Base-by-base conservation (phyloP, 2,797 vertebrate species). In the Malacoraja senta region DNA sequence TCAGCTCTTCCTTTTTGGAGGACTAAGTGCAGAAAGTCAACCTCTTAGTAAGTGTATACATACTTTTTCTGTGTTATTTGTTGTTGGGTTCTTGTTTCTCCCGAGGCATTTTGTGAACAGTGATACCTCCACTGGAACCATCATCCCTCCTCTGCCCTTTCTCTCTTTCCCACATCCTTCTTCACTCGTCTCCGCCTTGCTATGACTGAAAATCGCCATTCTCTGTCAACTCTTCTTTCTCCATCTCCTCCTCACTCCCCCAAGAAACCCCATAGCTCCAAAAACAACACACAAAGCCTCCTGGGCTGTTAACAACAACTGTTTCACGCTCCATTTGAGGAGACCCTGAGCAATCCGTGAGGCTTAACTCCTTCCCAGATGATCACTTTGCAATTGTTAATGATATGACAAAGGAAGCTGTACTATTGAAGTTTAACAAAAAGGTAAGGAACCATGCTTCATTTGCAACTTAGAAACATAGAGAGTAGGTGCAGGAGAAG, bases 1-100 rank as follows among this genome's bases (percentile, higher is more conserved):
- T 93, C 95, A 96, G 76, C 95, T 99, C 93, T 99, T 99, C 94
- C 95, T 99, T 79, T 99, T 98, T 94, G 98, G 98, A 94, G 98
- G 99, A 91, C 96, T 99, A 94, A 98, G 98, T 94, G 96, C 97
- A 74, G 98, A 99, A 94, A 98, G 98, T 95, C 97, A 97, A 95
- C 98, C 98, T 92, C 96, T 99, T 96, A 99, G 98, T 99, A 95
- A 97, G 97, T 97, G 72, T 53, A 4, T 21, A 24, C 8, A 83
- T 29, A 35, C 24, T 93, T 61, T 68, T 93, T 38, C 72, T 74
- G 44, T 93, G 76, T 21, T 58, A 93, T 53, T 93, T 93, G 80
- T n/a, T 13, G 32, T 76, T 15, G 29, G 29, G 26, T 77, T 29
- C 26, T 29, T 29, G 17, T 79, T 15, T 35, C n/a, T n/a, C 32